Conservation (phyloP, 2,797 vertebrate species). For the Peromyscus melanophrys region DNA sequence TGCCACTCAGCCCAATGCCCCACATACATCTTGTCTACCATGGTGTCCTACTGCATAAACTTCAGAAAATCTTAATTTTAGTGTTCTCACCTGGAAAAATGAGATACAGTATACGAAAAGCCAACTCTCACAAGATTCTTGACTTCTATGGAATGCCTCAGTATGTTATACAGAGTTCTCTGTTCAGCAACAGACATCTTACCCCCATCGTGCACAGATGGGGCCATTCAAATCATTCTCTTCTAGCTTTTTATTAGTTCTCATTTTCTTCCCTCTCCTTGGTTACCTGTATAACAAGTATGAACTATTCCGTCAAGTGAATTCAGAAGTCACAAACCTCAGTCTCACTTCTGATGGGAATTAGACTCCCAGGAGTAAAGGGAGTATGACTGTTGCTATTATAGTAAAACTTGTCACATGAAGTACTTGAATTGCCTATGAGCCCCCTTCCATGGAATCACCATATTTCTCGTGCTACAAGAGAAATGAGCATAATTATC, state of each 20-base stretch:
- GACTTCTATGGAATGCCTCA: neutral
- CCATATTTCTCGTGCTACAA: neutral
- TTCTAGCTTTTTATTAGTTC: neutral
- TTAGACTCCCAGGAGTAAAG: neutral
- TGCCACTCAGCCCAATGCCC: neutral
- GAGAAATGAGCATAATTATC: neutral
- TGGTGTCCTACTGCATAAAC: neutral
- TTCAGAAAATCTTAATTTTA: neutral
- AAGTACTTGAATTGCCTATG: conserved; percentile 6
- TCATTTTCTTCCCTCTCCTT: neutral
- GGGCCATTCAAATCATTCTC: neutral
- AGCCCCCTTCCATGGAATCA: neutral
- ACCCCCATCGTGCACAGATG: neutral
- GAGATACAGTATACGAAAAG: neutral
- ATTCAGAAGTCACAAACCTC: neutral
- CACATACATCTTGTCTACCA: neutral
- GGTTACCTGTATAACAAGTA: neutral
- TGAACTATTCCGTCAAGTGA: neutral
- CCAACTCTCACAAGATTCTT: neutral
- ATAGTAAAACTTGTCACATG: neutral
- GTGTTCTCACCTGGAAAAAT: neutral
- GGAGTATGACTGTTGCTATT: neutral
- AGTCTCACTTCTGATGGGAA: neutral
- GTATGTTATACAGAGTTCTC: neutral
- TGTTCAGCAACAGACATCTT: neutral